phyloP scores from a whole-genome alignment of 2,113 vertebrate genomes.

The Neolamprologus modestus region DNA sequence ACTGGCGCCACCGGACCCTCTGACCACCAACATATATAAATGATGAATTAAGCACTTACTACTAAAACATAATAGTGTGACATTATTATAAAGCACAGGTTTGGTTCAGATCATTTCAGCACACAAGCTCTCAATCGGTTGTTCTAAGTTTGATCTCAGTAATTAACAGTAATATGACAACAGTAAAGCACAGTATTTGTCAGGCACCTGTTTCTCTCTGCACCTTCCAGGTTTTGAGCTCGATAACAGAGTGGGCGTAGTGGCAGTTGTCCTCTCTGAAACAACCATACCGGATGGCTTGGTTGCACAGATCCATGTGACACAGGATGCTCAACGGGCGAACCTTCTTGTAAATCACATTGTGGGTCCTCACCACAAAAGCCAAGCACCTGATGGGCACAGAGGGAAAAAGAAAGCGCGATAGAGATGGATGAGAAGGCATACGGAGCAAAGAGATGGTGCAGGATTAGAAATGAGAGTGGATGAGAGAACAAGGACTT shows the following conservation, averaged over 20 bases:
- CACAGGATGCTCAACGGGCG: constrained; percentile 80
- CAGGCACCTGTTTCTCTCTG: constrained; percentile 80
- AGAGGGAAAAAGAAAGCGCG: not conserved
- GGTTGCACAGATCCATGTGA: constrained; percentile 83
- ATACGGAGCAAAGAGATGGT: not conserved
- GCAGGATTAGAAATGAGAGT: not conserved
- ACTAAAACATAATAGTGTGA: not conserved
- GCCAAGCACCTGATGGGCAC: constrained; percentile 80
- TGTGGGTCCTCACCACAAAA: constrained; percentile 79
- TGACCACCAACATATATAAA: not conserved
- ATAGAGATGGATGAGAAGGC: not conserved
- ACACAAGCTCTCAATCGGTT: not conserved
- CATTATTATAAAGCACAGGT: not conserved
- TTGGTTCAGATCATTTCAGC: not conserved
- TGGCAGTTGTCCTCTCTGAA: constrained; percentile 78
- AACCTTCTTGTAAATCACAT: constrained; percentile 84
- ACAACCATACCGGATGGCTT: constrained; percentile 81
- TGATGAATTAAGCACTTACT: not conserved
- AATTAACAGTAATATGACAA: not conserved
- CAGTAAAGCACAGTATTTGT: not conserved
- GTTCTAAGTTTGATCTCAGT: not conserved
- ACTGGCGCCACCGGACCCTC: rapidly evolving
- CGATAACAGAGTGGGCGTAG: constrained; percentile 87
- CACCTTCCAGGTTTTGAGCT: constrained; percentile 89
- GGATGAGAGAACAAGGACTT: not conserved